phyloP scores from a whole-genome alignment of 1,140 invertebrate species.

The Bombus impatiens region DNA sequence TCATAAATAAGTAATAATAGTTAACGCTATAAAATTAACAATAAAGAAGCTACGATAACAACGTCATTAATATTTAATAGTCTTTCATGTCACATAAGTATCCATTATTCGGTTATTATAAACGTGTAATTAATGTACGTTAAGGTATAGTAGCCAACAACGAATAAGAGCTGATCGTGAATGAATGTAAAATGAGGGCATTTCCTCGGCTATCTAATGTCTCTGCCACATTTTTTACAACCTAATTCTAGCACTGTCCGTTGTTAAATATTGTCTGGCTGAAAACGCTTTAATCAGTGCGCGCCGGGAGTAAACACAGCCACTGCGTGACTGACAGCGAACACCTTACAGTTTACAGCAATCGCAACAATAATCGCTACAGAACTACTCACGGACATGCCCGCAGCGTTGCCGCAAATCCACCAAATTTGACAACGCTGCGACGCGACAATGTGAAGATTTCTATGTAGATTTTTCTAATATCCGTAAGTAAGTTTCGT shows the following conservation, averaged over 20 bases:
- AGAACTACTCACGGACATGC: background rate
- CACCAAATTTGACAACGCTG: background rate
- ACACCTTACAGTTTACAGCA: background rate
- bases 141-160: too few relatives aligned
- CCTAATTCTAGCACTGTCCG: background rate
- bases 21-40: background rate
- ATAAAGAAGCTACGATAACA: background rate
- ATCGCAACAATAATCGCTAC: slow-evolving; percentile 14
- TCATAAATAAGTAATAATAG: background rate
- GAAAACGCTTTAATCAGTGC: slow-evolving; percentile 29
- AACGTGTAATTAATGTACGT: too few relatives aligned
- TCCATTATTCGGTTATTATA: background rate
- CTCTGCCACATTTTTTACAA: background rate
- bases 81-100: background rate
- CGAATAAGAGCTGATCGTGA: slow-evolving; percentile 1
- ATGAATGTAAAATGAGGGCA: background rate
- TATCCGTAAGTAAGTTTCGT: background rate
- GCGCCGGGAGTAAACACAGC: slow-evolving; percentile 33
- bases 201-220: background rate
- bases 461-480: background rate
- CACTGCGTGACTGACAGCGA: slow-evolving; percentile 33
- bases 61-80: background rate
- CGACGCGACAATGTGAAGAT: background rate
- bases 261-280: slow-evolving; percentile 19
- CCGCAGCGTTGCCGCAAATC: slow-evolving; percentile 32